Evolutionary conservation across 1,140 invertebrate genomes (phyloP), one percentile per base, ranked within the genome.

Genomic region (Aphis gossypii): DNA sequence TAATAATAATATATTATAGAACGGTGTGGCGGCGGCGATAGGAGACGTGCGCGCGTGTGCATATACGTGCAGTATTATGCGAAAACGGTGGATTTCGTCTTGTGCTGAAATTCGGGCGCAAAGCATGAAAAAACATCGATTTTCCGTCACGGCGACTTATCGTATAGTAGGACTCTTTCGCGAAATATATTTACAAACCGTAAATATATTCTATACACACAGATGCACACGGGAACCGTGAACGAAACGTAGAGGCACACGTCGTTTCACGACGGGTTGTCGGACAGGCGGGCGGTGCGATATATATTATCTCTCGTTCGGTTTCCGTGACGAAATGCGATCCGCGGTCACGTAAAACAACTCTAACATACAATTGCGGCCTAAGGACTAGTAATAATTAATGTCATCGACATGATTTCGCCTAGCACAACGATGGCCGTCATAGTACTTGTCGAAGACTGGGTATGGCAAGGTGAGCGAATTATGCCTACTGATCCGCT

Each of bases 101-200:
- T 1, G 38, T 18, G 46, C 25, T 44, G 44, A 46, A 46, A 87
- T 48, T 87, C 84, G 20, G 48, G 30, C 6, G 46, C 25, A 21
- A 51, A 89, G 20, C n/a, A 18, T 88, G 46, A 38, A 88, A 89
- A 56, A 48, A 38, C 87, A 54, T 89, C 87, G 87, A 89, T 89
- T 89, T 89, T 23, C 48, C 48, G 87, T 89, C 87, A 89, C 48
- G n/a, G 48, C 46, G n/a, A 89, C 87, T 89, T 38, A 44, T 84
- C 82, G 82, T 87, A 2, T 41, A 7, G 48, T 41, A 7, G 48
- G n/a, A 38, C 21, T 51, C 35, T 89, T 89, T 41, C 20, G 21
- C 25, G 23, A 68, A 68, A 68, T 68, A 68, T 18, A 68, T 68
- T 68, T 68, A n/a, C 60, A 14, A n/a, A 68, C 60, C 11, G 30